Percentiles rank a stretch among this genome's conserved stretches.
phyloP scores from a whole-genome alignment of 2,888 invertebrate genomes.

The Mellilla xanthometata region DNA sequence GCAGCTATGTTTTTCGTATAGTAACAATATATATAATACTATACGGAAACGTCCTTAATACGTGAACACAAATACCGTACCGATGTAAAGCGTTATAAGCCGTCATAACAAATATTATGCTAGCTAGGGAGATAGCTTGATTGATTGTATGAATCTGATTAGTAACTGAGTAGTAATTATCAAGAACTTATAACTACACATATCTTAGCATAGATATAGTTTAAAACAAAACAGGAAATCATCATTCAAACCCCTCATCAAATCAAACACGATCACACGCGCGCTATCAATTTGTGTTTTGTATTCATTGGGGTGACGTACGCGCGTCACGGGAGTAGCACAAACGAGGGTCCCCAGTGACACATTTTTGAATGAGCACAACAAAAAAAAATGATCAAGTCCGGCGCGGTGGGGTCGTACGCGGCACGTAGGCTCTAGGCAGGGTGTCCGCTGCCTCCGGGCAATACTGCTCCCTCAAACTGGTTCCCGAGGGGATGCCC shows the following conservation, averaged over 20 bases:
- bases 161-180: too few species aligned
- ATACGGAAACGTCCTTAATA: too few species aligned
- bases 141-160: too few species aligned
- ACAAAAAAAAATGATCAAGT: conserved; percentile 45
- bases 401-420: conserved; percentile 36
- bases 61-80: conserved; percentile 31
- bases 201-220: neutral
- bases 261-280: conserved; percentile 27
- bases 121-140: too few species aligned
- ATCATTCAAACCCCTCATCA: conserved; percentile 7
- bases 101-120: too few species aligned
- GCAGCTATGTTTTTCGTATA: too few species aligned
- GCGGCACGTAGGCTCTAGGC: conserved; percentile 18
- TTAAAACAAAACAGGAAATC: conserved; percentile 1
- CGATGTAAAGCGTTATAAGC: conserved; percentile 19
- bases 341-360: conserved; percentile 54
- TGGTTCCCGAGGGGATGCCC: conserved; percentile 20
- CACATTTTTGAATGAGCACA: conserved; percentile 58
- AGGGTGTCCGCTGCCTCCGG: conserved; percentile 17
- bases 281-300: conserved; percentile 30
- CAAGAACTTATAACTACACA: too few species aligned
- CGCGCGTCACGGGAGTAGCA: conserved; percentile 40
- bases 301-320: conserved; percentile 38
- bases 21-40: too few species aligned
- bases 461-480: conserved; percentile 13